Base-by-base conservation (phyloP, 2,888 invertebrate genomes). In the Cephonodes hylas region DNA sequence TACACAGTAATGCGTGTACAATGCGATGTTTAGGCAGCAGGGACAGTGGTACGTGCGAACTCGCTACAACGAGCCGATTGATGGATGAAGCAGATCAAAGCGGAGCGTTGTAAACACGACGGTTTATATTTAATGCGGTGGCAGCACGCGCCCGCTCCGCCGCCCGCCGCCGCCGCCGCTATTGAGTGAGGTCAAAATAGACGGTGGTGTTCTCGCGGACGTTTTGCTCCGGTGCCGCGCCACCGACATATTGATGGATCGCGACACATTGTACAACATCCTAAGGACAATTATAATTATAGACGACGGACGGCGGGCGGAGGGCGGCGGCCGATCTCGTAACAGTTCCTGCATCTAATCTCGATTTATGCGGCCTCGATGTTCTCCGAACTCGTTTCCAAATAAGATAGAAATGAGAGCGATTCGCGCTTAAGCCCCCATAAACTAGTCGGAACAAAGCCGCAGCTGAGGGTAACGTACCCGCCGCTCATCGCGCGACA, bases 201-300 rank as follows among this genome's bases (percentile, higher is more conserved):
- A 62, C 59, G 59, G 66, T 61, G 62, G 46, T 60, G 66, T 58
- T 61, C 60, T 65, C 57, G 45, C 61, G 34, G 31, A 27, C 10
- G 58, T 44, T 58, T 27, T 57, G 60, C 45, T 57, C 56, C 20
- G 48, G 34, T 22, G 53, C 65, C 44, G 31, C 66, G 59, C 66
- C 62, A 68, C 72, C 79, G 80, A 79, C 81, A 81, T 72, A 78
- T 79, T 81, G 81, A 81, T 78, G 81, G 67, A 80, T 75, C 71
- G 77, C 78, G 69, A 75, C 74, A 72, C 78, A 70, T 73, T 70
- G 53, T 76, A 72, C 81, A 75, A 75, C 79, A 77, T 79, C 70
- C 73, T 70, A 73, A 77, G 72, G 77, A 73, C 75, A 70, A 73
- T 74, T 77, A 78, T 80, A 53, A 53, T 77, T 77, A 77, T 79